These are phyloP conservation scores for Gryon sp. DNA, from an alignment of 1,140 invertebrate genomes.

Conservation along the genomic window DNA sequence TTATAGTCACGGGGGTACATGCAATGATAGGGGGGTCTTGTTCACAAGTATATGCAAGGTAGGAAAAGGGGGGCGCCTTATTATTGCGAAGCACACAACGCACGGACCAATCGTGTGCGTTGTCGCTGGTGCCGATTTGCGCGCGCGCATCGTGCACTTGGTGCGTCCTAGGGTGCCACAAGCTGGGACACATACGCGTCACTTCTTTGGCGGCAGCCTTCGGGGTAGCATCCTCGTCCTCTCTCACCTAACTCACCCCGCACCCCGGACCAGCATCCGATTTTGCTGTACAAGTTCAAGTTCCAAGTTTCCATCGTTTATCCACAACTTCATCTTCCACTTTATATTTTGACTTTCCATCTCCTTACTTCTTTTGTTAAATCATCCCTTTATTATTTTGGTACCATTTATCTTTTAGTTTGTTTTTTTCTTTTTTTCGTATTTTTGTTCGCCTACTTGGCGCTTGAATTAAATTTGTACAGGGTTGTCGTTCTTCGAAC, in stretches of 20 bases:
- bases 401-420: background rate
- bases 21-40: slow-evolving; percentile 14
- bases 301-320: slow-evolving; percentile 12
- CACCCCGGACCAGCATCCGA: slow-evolving; percentile 35
- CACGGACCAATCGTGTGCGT: slow-evolving; percentile 59
- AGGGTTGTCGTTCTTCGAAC: slow-evolving; percentile 66
- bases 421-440: too few species aligned
- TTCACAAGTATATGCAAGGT: too few species aligned
- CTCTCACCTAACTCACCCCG: slow-evolving; percentile 62
- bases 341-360: background rate
- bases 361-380: background rate
- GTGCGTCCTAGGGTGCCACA: slow-evolving; percentile 70
- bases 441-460: slow-evolving; percentile 30
- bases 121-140: slow-evolving; percentile 42
- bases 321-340: background rate
- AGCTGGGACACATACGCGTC: slow-evolving; percentile 74
- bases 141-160: slow-evolving; percentile 67
- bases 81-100: slow-evolving; percentile 54
- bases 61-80: slow-evolving; percentile 53
- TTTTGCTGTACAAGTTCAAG: slow-evolving; percentile 52
- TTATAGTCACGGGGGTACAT: slow-evolving; percentile 18
- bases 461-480: slow-evolving; percentile 33
- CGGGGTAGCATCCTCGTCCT: slow-evolving; percentile 76
- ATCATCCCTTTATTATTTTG: background rate
- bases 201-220: slow-evolving; percentile 79